Base-by-base conservation (phyloP, 2,113 vertebrate species). In the Silurus meridionalis region DNA sequence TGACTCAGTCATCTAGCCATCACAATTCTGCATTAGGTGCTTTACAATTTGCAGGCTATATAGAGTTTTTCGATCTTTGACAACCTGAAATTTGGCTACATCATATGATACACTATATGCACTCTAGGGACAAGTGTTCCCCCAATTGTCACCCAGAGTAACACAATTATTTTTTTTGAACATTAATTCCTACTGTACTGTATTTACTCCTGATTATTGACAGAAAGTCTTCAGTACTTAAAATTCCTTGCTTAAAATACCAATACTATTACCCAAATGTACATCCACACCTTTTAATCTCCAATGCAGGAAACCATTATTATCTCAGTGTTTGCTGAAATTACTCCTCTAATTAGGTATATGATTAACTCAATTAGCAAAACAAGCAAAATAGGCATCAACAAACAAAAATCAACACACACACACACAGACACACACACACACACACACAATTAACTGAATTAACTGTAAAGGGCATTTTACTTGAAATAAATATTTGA, bases 261-360 rank as follows among this genome's bases (percentile, higher is more conserved):
- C 67, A 67, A 13, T 14, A 67, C 66, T 17, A 69, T 69, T 46
- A 69, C 17, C 37, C 52, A 52, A 75, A n/a, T 75, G 48, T 53
- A 75, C 21, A 7, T 52, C 21, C 19, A 75, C 71, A 74, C 21
- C 15, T 74, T 74, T 9, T 72, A 72, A 72, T 72, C 69, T 74
- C 46, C 8, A 50, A 21, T 48, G 71, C 72, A 52, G 52, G 10
- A 10, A 75, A 75, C 17, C 21, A 75, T 75, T 52, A 23, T 75
- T 53, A 52, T 75, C 48, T 75, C 48, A 52, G 72, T 75, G 48
- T 75, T 75, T 75, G 72, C 50, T 75, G 50, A 52, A 52, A 52
- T 23, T 8, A 13, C 10, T 75, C 52, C 19, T 75, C 48, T 75
- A 46, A 75, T 75, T 75, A 75, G 48, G 10, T n/a, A 5, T 10